These are phyloP conservation scores for Isichthys henryi DNA, from an alignment of 2,113 vertebrate genomes.

Conservation along the genomic window DNA sequence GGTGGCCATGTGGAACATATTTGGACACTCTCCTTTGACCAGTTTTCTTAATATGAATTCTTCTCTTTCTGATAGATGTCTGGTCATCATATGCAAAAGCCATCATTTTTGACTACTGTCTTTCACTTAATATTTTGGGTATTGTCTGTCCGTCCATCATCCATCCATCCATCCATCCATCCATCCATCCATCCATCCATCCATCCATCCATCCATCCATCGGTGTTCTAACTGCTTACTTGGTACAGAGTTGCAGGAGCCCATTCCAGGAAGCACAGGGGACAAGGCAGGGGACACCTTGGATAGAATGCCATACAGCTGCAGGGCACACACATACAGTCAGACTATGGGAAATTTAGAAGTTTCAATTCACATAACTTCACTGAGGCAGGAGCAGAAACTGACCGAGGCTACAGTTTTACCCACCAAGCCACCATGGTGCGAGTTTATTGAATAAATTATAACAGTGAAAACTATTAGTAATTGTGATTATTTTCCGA, in stretches of 20 bases:
- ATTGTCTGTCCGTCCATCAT: background rate
- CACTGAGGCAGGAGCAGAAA: background rate
- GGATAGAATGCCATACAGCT: background rate
- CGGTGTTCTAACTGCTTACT: background rate
- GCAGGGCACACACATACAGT: background rate
- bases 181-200: background rate
- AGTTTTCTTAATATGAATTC: background rate
- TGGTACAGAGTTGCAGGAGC: background rate
- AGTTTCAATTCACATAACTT: background rate
- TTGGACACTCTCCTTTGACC: background rate
- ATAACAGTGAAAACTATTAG: background rate
- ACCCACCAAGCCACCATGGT: background rate
- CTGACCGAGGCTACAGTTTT: background rate
- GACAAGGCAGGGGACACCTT: background rate
- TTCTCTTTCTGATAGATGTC: background rate
- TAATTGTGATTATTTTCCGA: background rate
- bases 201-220: background rate
- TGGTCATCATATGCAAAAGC: background rate
- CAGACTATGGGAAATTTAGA: background rate
- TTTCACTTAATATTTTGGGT: background rate
- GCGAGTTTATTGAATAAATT: background rate
- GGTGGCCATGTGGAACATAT: constrained; percentile 16
- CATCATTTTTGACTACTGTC: background rate
- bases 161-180: background rate
- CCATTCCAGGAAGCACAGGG: background rate